phyloP scores from a whole-genome alignment of 2,797 vertebrate species.

The Betta splendens region DNA sequence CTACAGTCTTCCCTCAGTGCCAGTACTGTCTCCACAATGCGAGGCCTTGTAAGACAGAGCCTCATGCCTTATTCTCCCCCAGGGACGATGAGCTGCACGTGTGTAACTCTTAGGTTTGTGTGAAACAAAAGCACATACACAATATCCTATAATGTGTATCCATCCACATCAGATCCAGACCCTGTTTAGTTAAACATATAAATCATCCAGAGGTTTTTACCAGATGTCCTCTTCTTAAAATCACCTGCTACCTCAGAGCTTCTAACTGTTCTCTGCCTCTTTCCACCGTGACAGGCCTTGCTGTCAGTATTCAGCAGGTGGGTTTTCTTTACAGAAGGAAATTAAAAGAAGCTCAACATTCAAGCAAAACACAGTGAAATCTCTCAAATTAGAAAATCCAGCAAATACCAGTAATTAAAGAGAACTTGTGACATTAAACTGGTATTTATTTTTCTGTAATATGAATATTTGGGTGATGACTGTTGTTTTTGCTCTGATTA shows the following conservation, averaged over 20 bases:
- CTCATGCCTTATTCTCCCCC: constrained; percentile 39
- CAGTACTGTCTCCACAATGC: constrained; percentile 18
- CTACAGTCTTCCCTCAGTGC: constrained; percentile 15
- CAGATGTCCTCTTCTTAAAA: constrained; percentile 52
- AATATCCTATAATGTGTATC: constrained; percentile 13
- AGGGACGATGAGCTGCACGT: constrained; percentile 16
- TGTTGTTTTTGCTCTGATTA: constrained; percentile 3
- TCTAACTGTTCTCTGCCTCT: constrained; percentile 32
- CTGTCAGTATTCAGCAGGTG: too few species aligned
- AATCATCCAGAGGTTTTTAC: too few species aligned
- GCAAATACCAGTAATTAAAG: background rate
- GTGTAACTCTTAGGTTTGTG: background rate
- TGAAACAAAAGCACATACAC: constrained; percentile 9
- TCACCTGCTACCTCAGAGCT: constrained; percentile 73
- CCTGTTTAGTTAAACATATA: too few species aligned
- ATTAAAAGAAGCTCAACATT: too few species aligned
- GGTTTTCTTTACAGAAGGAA: too few species aligned
- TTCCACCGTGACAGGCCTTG: constrained; percentile 36
- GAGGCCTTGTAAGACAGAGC: constrained; percentile 36
- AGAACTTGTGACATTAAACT: background rate
- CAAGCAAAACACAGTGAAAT: too few species aligned
- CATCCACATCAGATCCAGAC: constrained; percentile 1
- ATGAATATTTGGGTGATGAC: background rate
- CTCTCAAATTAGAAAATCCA: too few species aligned
- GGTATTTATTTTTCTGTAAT: background rate